Conservation (phyloP, 1,140 invertebrate species). For the Octopus sinensis region DNA sequence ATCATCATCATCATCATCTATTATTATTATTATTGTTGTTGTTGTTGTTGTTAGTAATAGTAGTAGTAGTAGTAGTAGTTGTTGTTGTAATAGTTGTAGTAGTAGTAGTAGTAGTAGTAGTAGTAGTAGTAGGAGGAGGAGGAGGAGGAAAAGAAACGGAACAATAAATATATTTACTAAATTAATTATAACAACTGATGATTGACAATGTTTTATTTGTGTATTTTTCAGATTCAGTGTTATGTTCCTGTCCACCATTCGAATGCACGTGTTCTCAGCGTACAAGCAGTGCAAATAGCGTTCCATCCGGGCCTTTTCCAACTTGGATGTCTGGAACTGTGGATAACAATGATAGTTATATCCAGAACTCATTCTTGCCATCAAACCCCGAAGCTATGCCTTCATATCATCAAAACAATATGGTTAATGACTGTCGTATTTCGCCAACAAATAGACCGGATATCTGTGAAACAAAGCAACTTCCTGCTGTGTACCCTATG, state of each 20-base stretch:
- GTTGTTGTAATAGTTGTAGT: too few relatives aligned
- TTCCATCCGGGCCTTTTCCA: conserved; percentile 6
- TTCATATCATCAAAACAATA: not conserved
- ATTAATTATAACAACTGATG: too few relatives aligned
- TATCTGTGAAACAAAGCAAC: not conserved
- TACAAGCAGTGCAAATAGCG: conserved; percentile 19
- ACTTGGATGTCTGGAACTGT: not conserved
- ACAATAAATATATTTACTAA: too few relatives aligned
- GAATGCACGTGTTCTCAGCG: conserved; percentile 51
- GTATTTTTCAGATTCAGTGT: conserved; percentile 30
- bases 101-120: too few relatives aligned
- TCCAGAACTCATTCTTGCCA: conserved; percentile 18
- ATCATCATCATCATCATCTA: too few relatives aligned
- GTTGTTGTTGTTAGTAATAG: too few relatives aligned
- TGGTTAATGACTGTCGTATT: not conserved
- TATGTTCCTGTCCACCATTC: conserved; percentile 57
- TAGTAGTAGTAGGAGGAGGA: too few relatives aligned
- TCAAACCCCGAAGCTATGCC: not conserved
- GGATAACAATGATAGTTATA: conserved; percentile 2
- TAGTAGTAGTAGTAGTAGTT: too few relatives aligned
- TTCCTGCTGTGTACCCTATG: not conserved
- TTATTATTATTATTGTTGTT: too few relatives aligned
- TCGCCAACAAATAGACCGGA: not conserved
- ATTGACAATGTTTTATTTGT: too few relatives aligned
- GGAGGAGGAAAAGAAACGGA: too few relatives aligned